phyloP scores from a whole-genome alignment of 2,888 invertebrate genomes.

The Danaus chrysippus region DNA sequence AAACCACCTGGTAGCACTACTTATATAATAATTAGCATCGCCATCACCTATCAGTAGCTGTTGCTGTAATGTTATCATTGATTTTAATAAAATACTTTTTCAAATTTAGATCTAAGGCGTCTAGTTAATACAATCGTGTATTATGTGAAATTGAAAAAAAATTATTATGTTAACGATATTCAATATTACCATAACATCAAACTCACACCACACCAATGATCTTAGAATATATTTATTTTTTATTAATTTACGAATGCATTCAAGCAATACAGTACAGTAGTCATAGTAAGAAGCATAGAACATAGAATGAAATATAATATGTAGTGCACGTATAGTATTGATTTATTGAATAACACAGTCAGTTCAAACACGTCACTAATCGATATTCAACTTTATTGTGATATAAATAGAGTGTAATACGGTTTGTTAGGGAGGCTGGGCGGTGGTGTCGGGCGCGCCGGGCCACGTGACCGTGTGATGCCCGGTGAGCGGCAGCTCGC shows the following conservation, averaged over 20 bases:
- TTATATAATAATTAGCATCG: constrained; percentile 40
- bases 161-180: no score
- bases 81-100: constrained; percentile 15
- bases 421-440: constrained; percentile 67
- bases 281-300: constrained; percentile 4
- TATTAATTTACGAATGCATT: no score
- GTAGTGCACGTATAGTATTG: constrained; percentile 5
- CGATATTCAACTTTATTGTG: not conserved
- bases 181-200: no score
- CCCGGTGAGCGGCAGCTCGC: constrained; percentile 58
- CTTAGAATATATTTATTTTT: no score
- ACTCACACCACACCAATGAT: no score
- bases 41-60: constrained; percentile 46
- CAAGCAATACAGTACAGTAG: no score
- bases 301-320: not conserved
- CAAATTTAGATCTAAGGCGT: not conserved
- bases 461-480: constrained; percentile 78
- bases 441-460: constrained; percentile 58
- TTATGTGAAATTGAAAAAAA: no score
- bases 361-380: not conserved
- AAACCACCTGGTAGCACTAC: constrained; percentile 84
- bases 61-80: constrained; percentile 43
- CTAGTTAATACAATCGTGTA: no score
- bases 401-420: constrained; percentile 7
- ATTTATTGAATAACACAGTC: not conserved